Percentiles rank a stretch among this genome's conserved stretches.
Conservation (phyloP, 1,140 invertebrate genomes). For the Drosophila repleta region DNA sequence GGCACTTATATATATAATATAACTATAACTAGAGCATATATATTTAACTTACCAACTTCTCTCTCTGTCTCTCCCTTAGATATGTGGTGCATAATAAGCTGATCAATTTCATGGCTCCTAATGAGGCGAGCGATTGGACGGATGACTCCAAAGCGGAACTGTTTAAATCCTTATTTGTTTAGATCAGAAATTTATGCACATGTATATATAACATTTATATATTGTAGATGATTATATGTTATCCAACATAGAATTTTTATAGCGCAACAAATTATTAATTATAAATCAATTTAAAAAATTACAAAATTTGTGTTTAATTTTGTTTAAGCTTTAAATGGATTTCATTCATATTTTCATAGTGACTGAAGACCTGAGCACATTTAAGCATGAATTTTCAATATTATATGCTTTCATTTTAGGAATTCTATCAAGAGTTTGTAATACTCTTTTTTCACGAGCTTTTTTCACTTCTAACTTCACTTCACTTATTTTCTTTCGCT, state of each 20-base stretch:
- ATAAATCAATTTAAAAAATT: neutral
- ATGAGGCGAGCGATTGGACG: conserved; percentile 88
- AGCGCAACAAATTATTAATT: conserved; percentile 6
- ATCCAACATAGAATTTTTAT: conserved; percentile 1
- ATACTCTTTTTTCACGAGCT: too few species aligned
- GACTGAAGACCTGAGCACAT: too few species aligned
- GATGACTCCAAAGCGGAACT: conserved; percentile 92
- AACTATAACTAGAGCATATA: neutral
- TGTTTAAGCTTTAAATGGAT: too few species aligned
- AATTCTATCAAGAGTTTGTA: too few species aligned
- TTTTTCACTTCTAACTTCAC: too few species aligned
- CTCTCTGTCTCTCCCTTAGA: conserved; percentile 34
- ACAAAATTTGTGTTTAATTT: neutral
- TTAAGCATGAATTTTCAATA: too few species aligned
- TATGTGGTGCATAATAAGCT: conserved; percentile 96
- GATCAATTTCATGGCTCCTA: conserved; percentile 96
- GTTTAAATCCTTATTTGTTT: conserved; percentile 93
- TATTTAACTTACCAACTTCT: conserved; percentile 1
- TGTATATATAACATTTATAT: neutral
- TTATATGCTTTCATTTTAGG: too few species aligned
- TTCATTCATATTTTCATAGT: too few species aligned
- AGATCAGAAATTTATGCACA: conserved; percentile 60
- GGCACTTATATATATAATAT: conserved; percentile 4
- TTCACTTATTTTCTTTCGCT: too few species aligned
- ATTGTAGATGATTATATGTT: conserved; percentile 4